phyloP scores from a whole-genome alignment of 2,797 vertebrate genomes.

The Gymnocypris eckloni region DNA sequence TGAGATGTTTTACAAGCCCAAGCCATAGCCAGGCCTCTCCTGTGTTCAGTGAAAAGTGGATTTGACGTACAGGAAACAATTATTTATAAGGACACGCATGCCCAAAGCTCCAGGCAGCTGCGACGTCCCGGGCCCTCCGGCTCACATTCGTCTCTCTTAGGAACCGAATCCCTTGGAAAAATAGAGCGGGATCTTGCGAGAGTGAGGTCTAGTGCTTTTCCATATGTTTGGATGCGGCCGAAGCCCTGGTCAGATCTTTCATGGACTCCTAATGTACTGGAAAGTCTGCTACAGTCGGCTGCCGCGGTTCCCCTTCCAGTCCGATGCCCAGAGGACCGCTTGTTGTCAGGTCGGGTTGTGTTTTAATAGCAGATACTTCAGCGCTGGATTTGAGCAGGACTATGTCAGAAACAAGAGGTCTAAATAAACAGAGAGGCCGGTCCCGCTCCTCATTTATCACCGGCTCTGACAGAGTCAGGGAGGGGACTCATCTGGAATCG shows the following conservation, averaged over 20 bases:
- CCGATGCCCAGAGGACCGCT: slow-evolving; percentile 85
- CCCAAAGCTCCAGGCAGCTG: slow-evolving; percentile 72
- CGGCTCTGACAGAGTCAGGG: slow-evolving; percentile 71
- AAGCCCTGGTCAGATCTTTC: slow-evolving; percentile 82
- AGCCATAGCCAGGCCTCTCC: slow-evolving; percentile 13
- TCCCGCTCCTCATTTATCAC: slow-evolving; percentile 87
- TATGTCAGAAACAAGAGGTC: slow-evolving; percentile 88
- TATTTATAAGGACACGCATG: slow-evolving; percentile 74
- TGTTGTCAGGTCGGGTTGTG: slow-evolving; percentile 88
- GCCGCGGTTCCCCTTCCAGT: slow-evolving; percentile 77
- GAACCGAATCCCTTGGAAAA: slow-evolving; percentile 75
- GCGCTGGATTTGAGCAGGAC: slow-evolving; percentile 82
- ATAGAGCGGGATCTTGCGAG: slow-evolving; percentile 71
- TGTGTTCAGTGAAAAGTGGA: slow-evolving; percentile 66
- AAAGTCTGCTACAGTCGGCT: slow-evolving; percentile 85
- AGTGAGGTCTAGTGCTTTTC: slow-evolving; percentile 81
- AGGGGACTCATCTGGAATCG: slow-evolving; percentile 74
- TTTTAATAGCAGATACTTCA: slow-evolving; percentile 87
- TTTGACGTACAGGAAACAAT: slow-evolving; percentile 75
- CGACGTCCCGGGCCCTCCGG: slow-evolving; percentile 68
- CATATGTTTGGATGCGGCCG: slow-evolving; percentile 82
- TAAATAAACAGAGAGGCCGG: slow-evolving; percentile 85
- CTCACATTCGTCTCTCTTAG: slow-evolving; percentile 75
- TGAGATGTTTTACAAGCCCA: slow-evolving; percentile 52
- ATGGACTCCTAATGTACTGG: slow-evolving; percentile 93